These are phyloP conservation scores for Kryphioiulus occultus DNA, from an alignment of 2,888 invertebrate genomes.

Conservation along the genomic window DNA sequence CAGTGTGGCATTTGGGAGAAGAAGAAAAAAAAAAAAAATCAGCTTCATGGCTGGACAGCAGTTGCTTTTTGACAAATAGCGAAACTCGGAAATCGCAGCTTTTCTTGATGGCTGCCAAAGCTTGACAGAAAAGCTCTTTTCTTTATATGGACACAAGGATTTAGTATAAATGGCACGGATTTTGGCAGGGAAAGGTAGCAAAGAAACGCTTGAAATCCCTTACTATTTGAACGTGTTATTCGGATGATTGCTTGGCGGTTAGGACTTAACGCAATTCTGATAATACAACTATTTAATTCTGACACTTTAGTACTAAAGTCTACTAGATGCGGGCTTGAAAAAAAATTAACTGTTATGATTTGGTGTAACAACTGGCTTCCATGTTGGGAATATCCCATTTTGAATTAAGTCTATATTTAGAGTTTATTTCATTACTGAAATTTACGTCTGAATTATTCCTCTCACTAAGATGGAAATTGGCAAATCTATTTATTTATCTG, in stretches of 20 bases:
- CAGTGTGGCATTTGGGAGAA: background rate
- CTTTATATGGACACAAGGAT: conserved; percentile 12
- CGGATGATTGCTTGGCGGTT: background rate
- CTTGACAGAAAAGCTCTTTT: conserved; percentile 23
- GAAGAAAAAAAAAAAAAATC: background rate
- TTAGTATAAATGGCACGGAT: conserved; percentile 23
- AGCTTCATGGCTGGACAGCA: background rate
- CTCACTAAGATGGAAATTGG: too few relatives aligned
- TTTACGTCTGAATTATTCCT: too few relatives aligned
- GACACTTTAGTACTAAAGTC: too few relatives aligned
- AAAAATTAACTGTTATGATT: too few relatives aligned
- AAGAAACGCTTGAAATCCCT: background rate
- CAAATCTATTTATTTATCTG: too few relatives aligned
- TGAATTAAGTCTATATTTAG: too few relatives aligned
- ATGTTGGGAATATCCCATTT: too few relatives aligned
- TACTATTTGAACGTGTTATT: background rate
- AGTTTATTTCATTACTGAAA: too few relatives aligned
- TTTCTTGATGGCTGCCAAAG: conserved; percentile 23
- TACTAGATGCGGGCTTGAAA: too few relatives aligned
- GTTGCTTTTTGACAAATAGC: conserved; percentile 23
- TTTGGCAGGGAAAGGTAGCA: conserved; percentile 3
- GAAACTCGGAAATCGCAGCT: background rate
- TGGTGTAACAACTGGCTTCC: too few relatives aligned
- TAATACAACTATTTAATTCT: background rate
- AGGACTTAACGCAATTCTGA: background rate